Conservation (phyloP, 92 coral and sea anemone genomes). For the Porites rus region DNA sequence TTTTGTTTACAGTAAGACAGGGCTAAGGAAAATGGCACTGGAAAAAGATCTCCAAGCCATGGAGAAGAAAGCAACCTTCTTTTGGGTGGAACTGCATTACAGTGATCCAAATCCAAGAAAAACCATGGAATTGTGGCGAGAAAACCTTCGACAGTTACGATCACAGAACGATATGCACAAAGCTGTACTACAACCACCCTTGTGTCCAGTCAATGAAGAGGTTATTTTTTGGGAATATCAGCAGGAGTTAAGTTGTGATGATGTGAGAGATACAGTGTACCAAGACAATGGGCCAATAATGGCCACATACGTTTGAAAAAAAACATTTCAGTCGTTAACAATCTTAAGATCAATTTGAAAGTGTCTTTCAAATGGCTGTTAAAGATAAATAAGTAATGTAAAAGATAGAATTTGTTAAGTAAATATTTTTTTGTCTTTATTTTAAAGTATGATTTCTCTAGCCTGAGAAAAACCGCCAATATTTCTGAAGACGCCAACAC, state of each 20-base stretch:
- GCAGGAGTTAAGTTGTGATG: not conserved
- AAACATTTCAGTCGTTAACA: too few relatives aligned
- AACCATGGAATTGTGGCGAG: conserved; percentile 25
- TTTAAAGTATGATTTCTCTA: too few relatives aligned
- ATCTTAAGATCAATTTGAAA: too few relatives aligned
- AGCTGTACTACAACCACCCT: conserved; percentile 35
- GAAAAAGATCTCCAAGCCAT: conserved; percentile 24
- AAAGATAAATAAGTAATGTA: too few relatives aligned
- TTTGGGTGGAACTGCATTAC: conserved; percentile 6
- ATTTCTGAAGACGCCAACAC: too few relatives aligned
- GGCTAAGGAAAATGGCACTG: conserved; percentile 9
- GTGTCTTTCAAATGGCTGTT: too few relatives aligned
- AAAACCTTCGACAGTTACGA: conserved; percentile 42
- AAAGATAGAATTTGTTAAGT: too few relatives aligned
- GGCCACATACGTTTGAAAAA: conserved; percentile 2
- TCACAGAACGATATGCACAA: conserved; percentile 36
- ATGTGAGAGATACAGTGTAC: not conserved
- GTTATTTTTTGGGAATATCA: not conserved
- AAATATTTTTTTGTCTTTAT: too few relatives aligned
- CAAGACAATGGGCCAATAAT: not conserved
- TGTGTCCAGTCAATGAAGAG: conserved; percentile 29
- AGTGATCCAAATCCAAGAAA: not conserved
- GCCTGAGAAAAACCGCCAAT: too few relatives aligned
- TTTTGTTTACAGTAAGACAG: conserved; percentile 25
- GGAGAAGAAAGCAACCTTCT: conserved; percentile 12